Evolutionary conservation across 2,888 invertebrate species (phyloP).

Genomic region (Microdon myrmicae): DNA sequence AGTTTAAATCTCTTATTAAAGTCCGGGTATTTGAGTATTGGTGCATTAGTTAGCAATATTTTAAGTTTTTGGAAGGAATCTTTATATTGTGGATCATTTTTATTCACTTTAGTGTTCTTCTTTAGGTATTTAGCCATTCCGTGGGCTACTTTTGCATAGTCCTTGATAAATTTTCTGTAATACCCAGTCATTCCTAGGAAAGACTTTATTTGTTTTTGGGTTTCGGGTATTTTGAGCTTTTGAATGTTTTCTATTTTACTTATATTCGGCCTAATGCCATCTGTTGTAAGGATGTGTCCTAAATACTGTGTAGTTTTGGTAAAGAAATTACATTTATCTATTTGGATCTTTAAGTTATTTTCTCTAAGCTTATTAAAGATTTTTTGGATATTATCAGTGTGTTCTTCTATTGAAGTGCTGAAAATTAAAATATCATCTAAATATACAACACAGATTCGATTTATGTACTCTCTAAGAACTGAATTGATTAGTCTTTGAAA

Average conservation of each 20-base stretch:
- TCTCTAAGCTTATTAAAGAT: constrained; percentile 32
- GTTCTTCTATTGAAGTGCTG: constrained; percentile 42
- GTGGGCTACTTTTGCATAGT: no score
- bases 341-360: constrained; percentile 38
- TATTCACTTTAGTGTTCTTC: no score
- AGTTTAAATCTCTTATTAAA: constrained; percentile 54
- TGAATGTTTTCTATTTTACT: no score
- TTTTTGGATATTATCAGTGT: constrained; percentile 21
- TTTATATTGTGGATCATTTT: no score
- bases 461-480: constrained; percentile 56
- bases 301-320: constrained; percentile 52
- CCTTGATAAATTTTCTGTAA: no score
- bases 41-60: no score
- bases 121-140: no score
- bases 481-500: constrained; percentile 63
- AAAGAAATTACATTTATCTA: constrained; percentile 47
- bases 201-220: constrained; percentile 33
- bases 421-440: constrained; percentile 54
- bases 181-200: no score
- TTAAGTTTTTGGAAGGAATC: no score
- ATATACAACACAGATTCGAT: constrained; percentile 51
- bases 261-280: no score
- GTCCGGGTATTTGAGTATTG: constrained; percentile 32
- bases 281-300: constrained; percentile 55
- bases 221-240: constrained; percentile 45